phyloP scores from a whole-genome alignment of 2,113 vertebrate genomes.

The Pollimyrus isidori region DNA sequence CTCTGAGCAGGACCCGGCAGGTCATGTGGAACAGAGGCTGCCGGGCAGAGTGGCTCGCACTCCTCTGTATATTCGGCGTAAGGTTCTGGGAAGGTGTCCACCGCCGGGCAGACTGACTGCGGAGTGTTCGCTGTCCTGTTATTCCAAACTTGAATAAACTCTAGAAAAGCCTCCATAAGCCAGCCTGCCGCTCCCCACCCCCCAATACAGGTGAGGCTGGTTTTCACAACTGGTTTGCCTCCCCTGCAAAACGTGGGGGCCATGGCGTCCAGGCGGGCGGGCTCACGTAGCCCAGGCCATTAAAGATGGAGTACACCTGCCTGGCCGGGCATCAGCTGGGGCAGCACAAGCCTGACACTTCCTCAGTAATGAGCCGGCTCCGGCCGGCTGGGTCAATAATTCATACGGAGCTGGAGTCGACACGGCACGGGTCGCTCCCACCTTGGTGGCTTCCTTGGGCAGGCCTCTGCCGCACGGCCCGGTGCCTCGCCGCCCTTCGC shows the following conservation, averaged over 20 bases:
- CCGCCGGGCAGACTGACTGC: not conserved
- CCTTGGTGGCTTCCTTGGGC: not conserved
- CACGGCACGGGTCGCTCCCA: conserved; percentile 27
- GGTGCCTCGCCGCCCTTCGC: not conserved
- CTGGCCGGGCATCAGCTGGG: conserved; percentile 49
- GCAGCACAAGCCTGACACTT: conserved; percentile 55
- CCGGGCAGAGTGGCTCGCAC: not conserved
- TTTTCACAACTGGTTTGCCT: conserved; percentile 8
- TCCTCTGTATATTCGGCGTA: not conserved
- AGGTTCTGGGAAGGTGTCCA: not conserved
- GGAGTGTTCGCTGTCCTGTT: not conserved
- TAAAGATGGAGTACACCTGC: conserved; percentile 60
- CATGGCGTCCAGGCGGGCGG: conserved; percentile 45
- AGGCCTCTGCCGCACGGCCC: not conserved
- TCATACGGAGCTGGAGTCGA: conserved; percentile 51
- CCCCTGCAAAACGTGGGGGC: conserved; percentile 32
- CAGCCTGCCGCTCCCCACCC: not conserved
- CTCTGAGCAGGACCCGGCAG: conserved; percentile 1
- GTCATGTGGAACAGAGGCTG: conserved; percentile 12
- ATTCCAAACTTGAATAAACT: not conserved
- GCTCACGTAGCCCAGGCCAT: conserved; percentile 50
- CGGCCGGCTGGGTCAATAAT: conserved; percentile 65
- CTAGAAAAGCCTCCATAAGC: not conserved
- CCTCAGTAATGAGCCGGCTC: conserved; percentile 61
- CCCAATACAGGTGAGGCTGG: not conserved